Percentiles rank a stretch among this genome's conserved stretches.
phyloP scores from a whole-genome alignment of 2,797 vertebrate genomes.

The Falco novaeseelandiae region DNA sequence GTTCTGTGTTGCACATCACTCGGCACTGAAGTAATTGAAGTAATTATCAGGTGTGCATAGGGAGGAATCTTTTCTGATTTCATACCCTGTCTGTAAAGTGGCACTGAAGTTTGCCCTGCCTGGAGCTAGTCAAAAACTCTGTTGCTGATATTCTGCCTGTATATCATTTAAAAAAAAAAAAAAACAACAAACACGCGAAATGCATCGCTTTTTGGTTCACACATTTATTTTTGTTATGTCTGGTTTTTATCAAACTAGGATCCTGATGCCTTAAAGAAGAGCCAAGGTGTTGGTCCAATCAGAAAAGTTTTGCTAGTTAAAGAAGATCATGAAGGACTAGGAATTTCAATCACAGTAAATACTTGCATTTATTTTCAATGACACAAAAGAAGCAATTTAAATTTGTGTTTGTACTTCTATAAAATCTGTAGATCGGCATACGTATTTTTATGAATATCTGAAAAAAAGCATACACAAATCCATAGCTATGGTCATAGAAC shows the following conservation, averaged over 20 bases:
- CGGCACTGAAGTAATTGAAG: background rate
- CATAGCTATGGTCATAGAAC: background rate
- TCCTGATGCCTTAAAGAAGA: slow-evolving; percentile 93
- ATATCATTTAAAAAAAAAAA: background rate
- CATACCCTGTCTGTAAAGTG: background rate
- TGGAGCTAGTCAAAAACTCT: background rate
- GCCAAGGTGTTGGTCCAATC: slow-evolving; percentile 96
- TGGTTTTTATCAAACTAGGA: slow-evolving; percentile 79
- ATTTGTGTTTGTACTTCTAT: background rate
- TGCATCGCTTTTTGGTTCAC: background rate
- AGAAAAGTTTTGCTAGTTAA: slow-evolving; percentile 94
- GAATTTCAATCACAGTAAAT: slow-evolving; percentile 97
- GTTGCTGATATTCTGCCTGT: background rate
- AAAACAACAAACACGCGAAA: background rate
- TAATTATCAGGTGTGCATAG: background rate
- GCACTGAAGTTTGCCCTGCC: background rate
- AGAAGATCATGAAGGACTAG: slow-evolving; percentile 97
- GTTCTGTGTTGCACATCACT: background rate
- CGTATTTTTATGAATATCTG: background rate
- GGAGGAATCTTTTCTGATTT: background rate
- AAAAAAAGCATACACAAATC: background rate
- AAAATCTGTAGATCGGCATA: background rate
- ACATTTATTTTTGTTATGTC: background rate
- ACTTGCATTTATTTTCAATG: slow-evolving; percentile 24
- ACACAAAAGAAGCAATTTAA: background rate